Evolutionary conservation across 2,113 vertebrate genomes (phyloP), one percentile per base, ranked within the genome.

Genomic region (Muntiacus muntjak): DNA sequence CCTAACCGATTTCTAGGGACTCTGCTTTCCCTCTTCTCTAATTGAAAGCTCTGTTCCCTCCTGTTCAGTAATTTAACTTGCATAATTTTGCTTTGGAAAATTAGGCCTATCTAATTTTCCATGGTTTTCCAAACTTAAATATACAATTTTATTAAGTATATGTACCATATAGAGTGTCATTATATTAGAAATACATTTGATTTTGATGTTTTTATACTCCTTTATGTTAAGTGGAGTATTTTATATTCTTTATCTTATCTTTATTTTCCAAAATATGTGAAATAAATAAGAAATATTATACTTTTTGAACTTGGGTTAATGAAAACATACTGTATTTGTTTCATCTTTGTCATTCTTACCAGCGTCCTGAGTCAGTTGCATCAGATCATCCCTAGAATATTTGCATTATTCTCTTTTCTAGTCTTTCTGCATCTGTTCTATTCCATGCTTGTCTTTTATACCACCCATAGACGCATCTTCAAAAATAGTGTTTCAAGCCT

Each of bases 1-100:
- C 10, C 28, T 85, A 62, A 67, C 33, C 7, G 16, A 67, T 94
- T 94, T 89, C 62, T 45, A 43, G 33, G 58, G 30, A 47, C 17
- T 90, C 47, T 43, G 62, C 5, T 64, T 86, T 89, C 43, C 40
- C 26, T 6, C 43, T 78, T 67, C 47, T 83, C 54, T 95, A 89
- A 84, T 28, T 95, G 36, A 19, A 94, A 79, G 67, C 17, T 67
- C 6, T 55, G 30, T 74, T 58, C 55, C 14, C 16, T n/a, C 9
- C 54, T 33, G 16, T 40, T 92, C 52, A 78, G 15, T 62, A 82
- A 90, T 83, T n/a, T 87, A 87, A 33, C 81, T 85, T 92, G 74
- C 25, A 81, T 81, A 92, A 89, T 52, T 98, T 64, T 76, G 54
- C 74, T 95, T 83, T 57, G 14, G n/a, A 84, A 92, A 97, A 94